Evolutionary conservation across 2,888 invertebrate genomes (phyloP), one percentile per base, ranked within the genome.

Genomic region (Pachymerium ferrugineum): DNA sequence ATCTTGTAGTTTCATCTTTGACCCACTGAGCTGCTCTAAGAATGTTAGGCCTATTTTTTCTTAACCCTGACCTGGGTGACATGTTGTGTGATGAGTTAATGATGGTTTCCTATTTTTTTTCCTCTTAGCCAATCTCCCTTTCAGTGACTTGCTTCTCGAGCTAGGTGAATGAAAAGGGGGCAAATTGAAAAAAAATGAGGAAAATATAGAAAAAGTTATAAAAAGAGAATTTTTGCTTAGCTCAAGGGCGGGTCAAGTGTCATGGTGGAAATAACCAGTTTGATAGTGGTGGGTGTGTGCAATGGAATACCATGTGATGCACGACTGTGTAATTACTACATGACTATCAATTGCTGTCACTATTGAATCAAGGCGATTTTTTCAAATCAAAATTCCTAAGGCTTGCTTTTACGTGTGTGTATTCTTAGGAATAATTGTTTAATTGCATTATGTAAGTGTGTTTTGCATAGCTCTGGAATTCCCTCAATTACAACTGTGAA

Each of bases 1-100:
- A 47, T 47, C 47, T 47, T 47, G 47, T 47, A 19, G 47, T 47
- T 47, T 47, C 47, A 47, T 47, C 47, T 47, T 47, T 47, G 47
- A 47, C 47, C 47, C 47, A 47, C 47, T 47, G 47, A 47, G 47
- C 47, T 47, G 16, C 19, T 19, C 47, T 47, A 19, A 47, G 16
- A 16, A 16, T 16, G 47, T 47, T 47, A 47, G 22, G 47, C 47
- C 47, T 47, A 47, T 22, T 47, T 47, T 47, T 47, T 16, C 22
- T 47, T 47, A 47, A 47, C 47, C 47, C 47, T 47, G 47, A 47
- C 47, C 47, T 47, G 47, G 22, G 22, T 47, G 47, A 47, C 47
- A 47, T 47, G 38, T 8, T 38, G 47, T 47, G 19, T 47, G 47
- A 47, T 47, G 47, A 47, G 47, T 47, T 47, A 47, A 47, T 47